A percentile compares a stretch with the other conserved stretches of the same genome.
Conservation (phyloP, 2,113 vertebrate species). For the Pan paniscus region DNA sequence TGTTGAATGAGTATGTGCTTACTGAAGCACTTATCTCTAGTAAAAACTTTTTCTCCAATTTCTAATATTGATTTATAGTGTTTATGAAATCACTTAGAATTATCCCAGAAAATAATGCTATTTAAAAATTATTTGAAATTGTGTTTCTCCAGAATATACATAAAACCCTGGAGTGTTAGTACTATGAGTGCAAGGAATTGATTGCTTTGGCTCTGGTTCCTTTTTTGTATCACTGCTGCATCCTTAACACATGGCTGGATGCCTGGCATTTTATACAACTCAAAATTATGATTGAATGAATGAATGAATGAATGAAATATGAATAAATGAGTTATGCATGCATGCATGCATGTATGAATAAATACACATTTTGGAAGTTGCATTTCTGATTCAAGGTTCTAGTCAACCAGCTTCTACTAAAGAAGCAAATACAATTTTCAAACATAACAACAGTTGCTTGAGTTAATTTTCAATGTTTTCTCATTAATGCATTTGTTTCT, state of each 20-base stretch:
- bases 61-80: neutral
- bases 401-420: neutral
- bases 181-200: neutral
- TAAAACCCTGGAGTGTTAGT: neutral
- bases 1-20: neutral
- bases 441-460: neutral
- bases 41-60: neutral
- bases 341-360: neutral
- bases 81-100: slow-evolving; percentile 32
- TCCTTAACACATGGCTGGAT: neutral
- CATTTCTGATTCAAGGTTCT: neutral
- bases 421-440: neutral
- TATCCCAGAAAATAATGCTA: neutral
- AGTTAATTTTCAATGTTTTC: slow-evolving; percentile 9
- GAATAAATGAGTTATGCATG: neutral
- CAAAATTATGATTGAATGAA: neutral
- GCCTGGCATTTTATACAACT: neutral
- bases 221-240: neutral
- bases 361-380: neutral
- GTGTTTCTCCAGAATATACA: neutral
- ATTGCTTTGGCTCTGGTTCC: neutral
- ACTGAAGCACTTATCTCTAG: neutral
- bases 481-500: slow-evolving; percentile 15
- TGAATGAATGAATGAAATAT: neutral
- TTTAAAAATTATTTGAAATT: slow-evolving; percentile 1